Evolutionary conservation across 2,797 vertebrate genomes (phyloP).

Genomic region (Alcedo quadribrachys): DNA sequence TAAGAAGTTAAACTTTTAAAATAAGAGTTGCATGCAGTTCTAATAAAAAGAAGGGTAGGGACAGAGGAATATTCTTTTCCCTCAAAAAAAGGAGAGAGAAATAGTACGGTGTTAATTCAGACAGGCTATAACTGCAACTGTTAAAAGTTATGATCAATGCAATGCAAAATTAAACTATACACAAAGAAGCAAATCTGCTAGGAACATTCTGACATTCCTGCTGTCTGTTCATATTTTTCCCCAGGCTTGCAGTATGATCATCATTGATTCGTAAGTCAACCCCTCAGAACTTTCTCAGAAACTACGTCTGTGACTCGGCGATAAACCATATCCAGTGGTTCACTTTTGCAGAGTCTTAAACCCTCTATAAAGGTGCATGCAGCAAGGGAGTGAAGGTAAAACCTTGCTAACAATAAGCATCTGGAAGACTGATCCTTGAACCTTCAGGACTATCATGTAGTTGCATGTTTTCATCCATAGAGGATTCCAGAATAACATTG

Average conservation of each 20-base stretch:
- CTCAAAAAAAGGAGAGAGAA: background rate
- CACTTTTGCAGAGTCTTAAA: background rate
- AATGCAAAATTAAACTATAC: background rate
- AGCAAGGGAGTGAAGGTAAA: background rate
- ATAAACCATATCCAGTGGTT: accelerated
- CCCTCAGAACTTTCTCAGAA: background rate
- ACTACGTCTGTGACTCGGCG: background rate
- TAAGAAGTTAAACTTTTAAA: background rate
- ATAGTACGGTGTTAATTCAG: background rate
- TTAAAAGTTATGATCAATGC: background rate
- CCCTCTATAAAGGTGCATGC: background rate
- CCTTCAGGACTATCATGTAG: background rate
- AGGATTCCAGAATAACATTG: background rate
- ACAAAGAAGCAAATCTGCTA: background rate
- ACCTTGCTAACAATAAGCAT: background rate
- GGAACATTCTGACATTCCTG: background rate
- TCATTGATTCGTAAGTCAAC: background rate
- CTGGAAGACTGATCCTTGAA: background rate
- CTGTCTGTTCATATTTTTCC: background rate
- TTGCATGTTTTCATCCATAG: background rate
- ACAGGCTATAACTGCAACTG: background rate
- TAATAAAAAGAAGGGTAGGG: background rate
- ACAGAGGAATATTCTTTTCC: background rate
- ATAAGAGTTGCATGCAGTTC: background rate
- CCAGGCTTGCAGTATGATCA: background rate